Base-by-base conservation (phyloP, 2,797 vertebrate genomes). In the Gila robusta region DNA sequence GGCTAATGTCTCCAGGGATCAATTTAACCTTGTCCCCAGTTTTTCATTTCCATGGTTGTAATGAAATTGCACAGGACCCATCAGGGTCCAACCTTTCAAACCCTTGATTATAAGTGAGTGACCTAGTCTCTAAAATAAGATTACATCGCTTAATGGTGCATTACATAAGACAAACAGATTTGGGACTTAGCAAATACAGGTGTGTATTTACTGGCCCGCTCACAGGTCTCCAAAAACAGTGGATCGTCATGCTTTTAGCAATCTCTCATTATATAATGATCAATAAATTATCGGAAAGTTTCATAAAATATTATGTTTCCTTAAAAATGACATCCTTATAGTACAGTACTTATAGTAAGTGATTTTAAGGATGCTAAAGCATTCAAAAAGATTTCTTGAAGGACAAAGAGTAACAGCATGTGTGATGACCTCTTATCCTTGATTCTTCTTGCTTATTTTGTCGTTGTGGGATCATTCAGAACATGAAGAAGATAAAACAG, bases 141-240 rank as follows among this genome's bases (percentile, higher is more conserved):
- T 80, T 71, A 79, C 21, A 56, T 39, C 1, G 74, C 83, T 79
- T 79, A 71, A 79, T 85, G 66, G 49, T 35, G 26, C 21, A 62
- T 79, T 85, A 72, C 52, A 56, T 84, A 84, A 84, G n/a, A 44
- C 64, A 70, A 84, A 78, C 73, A 56, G 83, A 84, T 84, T 84
- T 84, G 26, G 44, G 82, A 67, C 21, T 66, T 47, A 83, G 73
- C 44, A 77, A 19, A 54, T 67, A 23, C 62, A 77, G 73, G 72
- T 84, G 72, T 83, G 41, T n/a, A n/a, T 66, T 77, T 11, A 52
- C 59, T 47, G 52, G n/a, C 54, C 41, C 19, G 9, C 39, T 8
- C 6, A 4, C 21, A 17, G 59, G 28, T 77, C 56, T 49, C 41
- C 32, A 49, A 47, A 83, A 70, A 67, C 23, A 14, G 39, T 49